Conservation (phyloP, 2,113 vertebrate species). For the Mionectes macconnelli region DNA sequence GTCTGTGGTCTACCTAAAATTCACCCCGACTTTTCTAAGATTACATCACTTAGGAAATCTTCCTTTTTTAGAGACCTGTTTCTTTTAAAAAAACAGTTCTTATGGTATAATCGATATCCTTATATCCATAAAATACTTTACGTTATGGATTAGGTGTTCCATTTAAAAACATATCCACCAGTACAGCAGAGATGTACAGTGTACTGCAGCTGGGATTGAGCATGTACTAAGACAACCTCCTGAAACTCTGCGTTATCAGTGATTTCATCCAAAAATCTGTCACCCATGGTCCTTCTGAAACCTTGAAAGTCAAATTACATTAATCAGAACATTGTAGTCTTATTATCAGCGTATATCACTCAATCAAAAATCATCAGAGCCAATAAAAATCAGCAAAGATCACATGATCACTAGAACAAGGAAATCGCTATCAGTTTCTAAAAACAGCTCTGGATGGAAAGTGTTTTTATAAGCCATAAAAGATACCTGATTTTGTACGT, state of each 20-base stretch:
- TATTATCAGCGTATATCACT: not conserved
- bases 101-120: not conserved
- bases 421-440: not conserved
- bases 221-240: not conserved
- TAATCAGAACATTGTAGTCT: not conserved
- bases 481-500: not conserved
- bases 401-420: not conserved
- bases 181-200: not conserved
- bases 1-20: not conserved
- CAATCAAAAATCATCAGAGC: not conserved
- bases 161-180: not conserved
- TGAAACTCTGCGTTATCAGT: not conserved
- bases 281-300: not conserved
- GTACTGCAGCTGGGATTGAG: not conserved
- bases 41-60: not conserved
- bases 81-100: not conserved
- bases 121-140: not conserved
- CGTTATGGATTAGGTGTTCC: not conserved
- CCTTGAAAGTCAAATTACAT: not conserved
- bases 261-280: not conserved
- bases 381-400: not conserved
- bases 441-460: not conserved
- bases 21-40: not conserved
- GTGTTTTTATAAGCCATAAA: constrained; percentile 37
- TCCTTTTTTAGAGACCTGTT: not conserved